Conservation (phyloP, 2,888 invertebrate genomes). For the Mermis nigrescens region DNA sequence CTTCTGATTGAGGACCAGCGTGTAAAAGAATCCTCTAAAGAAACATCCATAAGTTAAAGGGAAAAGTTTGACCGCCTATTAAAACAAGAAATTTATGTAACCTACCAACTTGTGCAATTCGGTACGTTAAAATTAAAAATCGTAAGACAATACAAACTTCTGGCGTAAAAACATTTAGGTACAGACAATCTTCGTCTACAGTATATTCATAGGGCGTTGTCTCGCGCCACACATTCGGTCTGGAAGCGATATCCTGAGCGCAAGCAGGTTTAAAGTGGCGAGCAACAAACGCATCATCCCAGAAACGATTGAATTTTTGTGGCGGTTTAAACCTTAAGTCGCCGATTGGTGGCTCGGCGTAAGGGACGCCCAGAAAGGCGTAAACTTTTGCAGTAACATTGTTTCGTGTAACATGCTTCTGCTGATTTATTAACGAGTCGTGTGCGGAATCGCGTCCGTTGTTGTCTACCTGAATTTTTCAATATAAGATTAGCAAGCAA, state of each 20-base stretch:
- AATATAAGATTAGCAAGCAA: no score
- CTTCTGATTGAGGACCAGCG: no score
- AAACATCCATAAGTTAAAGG: no score
- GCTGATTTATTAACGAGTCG: no score
- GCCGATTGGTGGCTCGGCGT: conserved; percentile 66
- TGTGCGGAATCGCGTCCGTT: no score
- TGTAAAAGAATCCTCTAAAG: no score
- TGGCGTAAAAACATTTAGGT: conserved; percentile 74
- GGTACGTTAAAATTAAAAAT: not conserved
- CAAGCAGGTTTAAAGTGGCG: conserved; percentile 22
- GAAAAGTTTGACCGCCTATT: not conserved
- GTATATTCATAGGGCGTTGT: conserved; percentile 39
- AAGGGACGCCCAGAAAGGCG: conserved; percentile 61
- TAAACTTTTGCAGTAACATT: no score
- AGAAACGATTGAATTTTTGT: conserved; percentile 3
- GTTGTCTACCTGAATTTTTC: no score
- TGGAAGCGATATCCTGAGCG: conserved; percentile 25
- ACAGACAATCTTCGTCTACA: conserved; percentile 83
- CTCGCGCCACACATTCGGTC: conserved; percentile 15
- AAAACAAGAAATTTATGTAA: not conserved
- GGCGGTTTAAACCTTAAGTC: conserved; percentile 43
- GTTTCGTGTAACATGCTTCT: no score
- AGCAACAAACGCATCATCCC: conserved; percentile 21
- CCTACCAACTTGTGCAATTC: not conserved
- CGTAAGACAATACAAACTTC: conserved; percentile 35